Percentiles rank a stretch among this genome's conserved stretches.
Evolutionary conservation across 2,888 invertebrate genomes (phyloP).

Genomic region (Stenchaetothrips biformis): DNA sequence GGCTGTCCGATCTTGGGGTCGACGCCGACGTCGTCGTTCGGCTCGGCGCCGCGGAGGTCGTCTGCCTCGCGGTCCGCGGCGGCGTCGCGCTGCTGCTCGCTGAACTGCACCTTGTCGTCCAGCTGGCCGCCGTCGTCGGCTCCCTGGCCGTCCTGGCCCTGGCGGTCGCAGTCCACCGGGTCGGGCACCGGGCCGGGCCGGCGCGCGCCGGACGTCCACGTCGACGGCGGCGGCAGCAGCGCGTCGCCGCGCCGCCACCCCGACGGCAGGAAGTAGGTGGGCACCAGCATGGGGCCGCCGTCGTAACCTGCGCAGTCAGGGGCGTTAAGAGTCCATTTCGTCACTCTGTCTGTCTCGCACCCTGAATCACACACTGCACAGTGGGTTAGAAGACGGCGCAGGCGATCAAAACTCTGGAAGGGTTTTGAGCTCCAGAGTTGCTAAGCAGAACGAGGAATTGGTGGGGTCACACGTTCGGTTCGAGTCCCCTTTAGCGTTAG

Average conservation of each 20-base stretch:
- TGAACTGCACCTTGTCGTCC: conserved; percentile 1
- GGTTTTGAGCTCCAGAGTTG: too few relatives aligned
- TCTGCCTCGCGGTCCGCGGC: neutral
- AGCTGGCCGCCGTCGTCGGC: neutral
- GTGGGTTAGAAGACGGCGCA: too few relatives aligned
- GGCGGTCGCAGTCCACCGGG: neutral
- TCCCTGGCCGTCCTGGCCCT: neutral
- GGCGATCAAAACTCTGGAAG: too few relatives aligned
- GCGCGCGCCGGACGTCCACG: neutral
- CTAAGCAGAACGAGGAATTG: too few relatives aligned
- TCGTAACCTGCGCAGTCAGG: neutral
- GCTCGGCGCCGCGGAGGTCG: conserved; percentile 1
- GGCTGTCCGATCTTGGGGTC: conserved; percentile 11
- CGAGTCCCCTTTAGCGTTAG: too few relatives aligned
- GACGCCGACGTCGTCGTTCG: conserved; percentile 12
- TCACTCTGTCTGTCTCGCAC: neutral
- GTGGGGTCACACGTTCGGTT: too few relatives aligned
- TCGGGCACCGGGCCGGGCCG: neutral
- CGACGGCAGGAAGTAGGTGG: conserved; percentile 4
- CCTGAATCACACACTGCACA: too few relatives aligned
- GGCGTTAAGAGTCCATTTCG: neutral
- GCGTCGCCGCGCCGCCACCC: neutral
- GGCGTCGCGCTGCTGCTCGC: neutral
- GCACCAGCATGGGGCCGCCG: neutral
- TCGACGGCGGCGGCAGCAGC: neutral